phyloP scores from a whole-genome alignment of 2,888 invertebrate genomes.

The Drosophila recens region DNA sequence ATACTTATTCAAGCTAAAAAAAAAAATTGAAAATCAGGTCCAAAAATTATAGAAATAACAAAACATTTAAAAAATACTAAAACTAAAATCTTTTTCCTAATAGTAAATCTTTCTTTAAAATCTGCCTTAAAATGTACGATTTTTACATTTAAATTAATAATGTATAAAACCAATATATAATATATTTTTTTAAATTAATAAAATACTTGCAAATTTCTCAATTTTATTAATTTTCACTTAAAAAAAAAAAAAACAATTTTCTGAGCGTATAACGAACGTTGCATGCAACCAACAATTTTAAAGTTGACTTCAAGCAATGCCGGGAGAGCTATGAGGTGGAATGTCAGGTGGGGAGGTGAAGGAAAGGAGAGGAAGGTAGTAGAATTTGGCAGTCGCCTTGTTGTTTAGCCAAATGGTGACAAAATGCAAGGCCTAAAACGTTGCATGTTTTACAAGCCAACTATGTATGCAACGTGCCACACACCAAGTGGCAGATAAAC shows the following conservation, averaged over 20 bases:
- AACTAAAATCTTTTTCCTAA: no score
- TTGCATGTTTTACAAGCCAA: constrained; percentile 76
- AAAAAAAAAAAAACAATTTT: neutral
- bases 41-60: no score
- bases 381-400: constrained; percentile 35
- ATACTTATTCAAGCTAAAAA: no score
- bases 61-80: no score
- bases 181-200: no score
- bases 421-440: constrained; percentile 73
- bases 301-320: constrained; percentile 47
- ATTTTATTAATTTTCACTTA: neutral
- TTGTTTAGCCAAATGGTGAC: constrained; percentile 76
- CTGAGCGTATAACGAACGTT: neutral
- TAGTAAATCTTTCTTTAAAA: no score
- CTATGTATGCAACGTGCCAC: constrained; percentile 29
- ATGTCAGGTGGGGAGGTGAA: neutral
- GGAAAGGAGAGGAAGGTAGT: neutral
- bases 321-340: neutral
- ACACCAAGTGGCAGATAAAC: constrained; percentile 16
- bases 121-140: no score
- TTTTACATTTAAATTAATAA: no score
- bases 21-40: no score
- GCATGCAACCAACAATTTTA: constrained; percentile 28
- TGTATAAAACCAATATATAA: no score
- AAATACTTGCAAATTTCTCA: no score